These are phyloP conservation scores for Ceyx erithaca DNA, from an alignment of 2,797 vertebrate genomes.

Conservation along the genomic window DNA sequence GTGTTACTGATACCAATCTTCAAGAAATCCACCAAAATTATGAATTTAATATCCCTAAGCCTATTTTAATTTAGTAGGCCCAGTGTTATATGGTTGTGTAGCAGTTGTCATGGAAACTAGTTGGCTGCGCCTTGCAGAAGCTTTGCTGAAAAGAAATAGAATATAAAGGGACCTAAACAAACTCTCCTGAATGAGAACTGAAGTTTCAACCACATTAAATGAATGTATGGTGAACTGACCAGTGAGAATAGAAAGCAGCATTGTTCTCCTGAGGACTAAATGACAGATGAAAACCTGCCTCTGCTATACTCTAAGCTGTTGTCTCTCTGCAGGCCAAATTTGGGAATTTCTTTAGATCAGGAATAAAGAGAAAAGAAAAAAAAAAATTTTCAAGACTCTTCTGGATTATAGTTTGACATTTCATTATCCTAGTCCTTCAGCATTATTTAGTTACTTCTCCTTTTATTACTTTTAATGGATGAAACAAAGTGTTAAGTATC, in stretches of 20 bases:
- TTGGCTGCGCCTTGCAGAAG: not conserved
- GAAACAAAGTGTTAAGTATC: not conserved
- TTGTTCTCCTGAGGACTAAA: not conserved
- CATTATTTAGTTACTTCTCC: not conserved
- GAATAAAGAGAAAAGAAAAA: not conserved
- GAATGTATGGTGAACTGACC: not conserved
- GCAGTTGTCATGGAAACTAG: conserved; percentile 28
- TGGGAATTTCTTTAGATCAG: not conserved
- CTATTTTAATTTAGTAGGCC: conserved; percentile 29
- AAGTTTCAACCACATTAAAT: not conserved
- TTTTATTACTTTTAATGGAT: not conserved
- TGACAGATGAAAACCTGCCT: not conserved
- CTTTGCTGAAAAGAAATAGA: not conserved
- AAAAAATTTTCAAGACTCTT: not conserved
- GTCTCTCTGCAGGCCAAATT: not conserved
- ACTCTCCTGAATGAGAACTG: not conserved
- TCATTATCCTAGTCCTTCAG: not conserved
- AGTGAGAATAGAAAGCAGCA: not conserved
- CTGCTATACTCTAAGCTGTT: not conserved
- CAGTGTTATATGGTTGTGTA: not conserved
- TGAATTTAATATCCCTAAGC: not conserved
- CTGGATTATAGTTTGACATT: not conserved
- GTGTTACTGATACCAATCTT: not conserved
- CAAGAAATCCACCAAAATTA: not conserved
- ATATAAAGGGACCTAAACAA: not conserved